Conservation (phyloP, 2,888 invertebrate genomes). For the Schrankia costaestrigalis region DNA sequence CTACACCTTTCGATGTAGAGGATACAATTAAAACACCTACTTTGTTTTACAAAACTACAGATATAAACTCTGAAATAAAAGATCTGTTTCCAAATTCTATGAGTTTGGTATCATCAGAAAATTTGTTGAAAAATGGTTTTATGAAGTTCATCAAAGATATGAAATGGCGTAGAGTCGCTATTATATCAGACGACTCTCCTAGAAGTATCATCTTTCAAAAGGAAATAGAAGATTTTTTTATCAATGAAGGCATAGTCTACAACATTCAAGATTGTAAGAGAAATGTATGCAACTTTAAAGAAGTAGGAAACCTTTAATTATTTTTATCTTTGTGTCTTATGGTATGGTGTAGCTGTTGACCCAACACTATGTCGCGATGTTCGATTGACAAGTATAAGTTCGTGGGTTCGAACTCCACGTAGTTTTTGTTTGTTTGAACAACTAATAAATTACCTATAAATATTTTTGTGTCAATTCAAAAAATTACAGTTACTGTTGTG, state of each 20-base stretch:
- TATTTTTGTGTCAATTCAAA: no score
- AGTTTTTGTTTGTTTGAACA: no score
- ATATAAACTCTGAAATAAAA: slow-evolving; percentile 2
- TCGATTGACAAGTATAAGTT: no score
- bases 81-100: slow-evolving; percentile 17
- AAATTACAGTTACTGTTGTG: no score
- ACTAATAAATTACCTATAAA: no score
- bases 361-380: no score
- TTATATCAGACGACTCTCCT: slow-evolving; percentile 40
- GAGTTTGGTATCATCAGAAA: slow-evolving; percentile 10
- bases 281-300: slow-evolving; percentile 19
- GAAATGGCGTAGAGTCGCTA: slow-evolving; percentile 37
- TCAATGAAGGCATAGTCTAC: slow-evolving; percentile 18
- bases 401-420: no score
- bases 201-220: slow-evolving; percentile 35
- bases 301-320: slow-evolving; percentile 2
- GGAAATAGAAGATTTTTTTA: slow-evolving; percentile 26
- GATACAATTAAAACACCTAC: slow-evolving; percentile 6
- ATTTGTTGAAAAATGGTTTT: slow-evolving; percentile 16
- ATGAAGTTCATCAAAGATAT: slow-evolving; percentile 23
- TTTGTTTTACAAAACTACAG: slow-evolving; percentile 28
- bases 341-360: no score
- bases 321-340: not conserved
- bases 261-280: slow-evolving; percentile 20
- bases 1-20: slow-evolving; percentile 11